phyloP scores from a whole-genome alignment of 2,113 vertebrate species.

The Petrocephalus zakoni region DNA sequence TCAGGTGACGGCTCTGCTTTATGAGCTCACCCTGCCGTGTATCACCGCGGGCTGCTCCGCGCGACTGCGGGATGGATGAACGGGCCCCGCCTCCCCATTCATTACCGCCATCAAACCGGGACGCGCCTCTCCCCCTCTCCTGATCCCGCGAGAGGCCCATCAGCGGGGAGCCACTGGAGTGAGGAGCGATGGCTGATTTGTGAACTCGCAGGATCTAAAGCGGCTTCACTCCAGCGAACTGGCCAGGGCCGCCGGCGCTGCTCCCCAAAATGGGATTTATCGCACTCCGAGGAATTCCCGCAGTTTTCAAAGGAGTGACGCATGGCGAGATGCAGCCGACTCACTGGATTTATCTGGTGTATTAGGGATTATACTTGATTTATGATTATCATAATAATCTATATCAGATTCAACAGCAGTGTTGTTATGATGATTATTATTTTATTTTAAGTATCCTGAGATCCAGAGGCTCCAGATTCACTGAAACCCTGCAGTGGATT shows the following conservation, averaged over 20 bases:
- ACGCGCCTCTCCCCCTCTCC: conserved; percentile 51
- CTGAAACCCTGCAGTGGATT: conserved; percentile 38
- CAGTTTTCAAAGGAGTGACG: conserved; percentile 80
- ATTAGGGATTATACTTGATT: neutral
- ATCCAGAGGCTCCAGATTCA: neutral
- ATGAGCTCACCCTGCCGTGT: conserved; percentile 79
- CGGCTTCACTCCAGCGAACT: conserved; percentile 74
- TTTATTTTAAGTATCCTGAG: neutral
- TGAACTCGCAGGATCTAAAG: conserved; percentile 86
- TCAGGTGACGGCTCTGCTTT: conserved; percentile 76
- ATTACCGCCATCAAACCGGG: conserved; percentile 74
- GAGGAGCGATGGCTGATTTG: conserved; percentile 82
- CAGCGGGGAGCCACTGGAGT: conserved; percentile 75
- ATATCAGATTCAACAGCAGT: neutral
- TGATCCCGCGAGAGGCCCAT: conserved; percentile 68
- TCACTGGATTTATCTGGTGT: conserved; percentile 38
- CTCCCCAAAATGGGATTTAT: conserved; percentile 87
- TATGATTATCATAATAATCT: neutral
- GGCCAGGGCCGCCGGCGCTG: conserved; percentile 73
- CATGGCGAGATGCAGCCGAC: conserved; percentile 84
- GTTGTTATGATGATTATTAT: neutral
- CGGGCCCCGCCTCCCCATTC: conserved; percentile 68
- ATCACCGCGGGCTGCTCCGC: conserved; percentile 64
- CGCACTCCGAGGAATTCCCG: conserved; percentile 83
- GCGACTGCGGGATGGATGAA: conserved; percentile 65